Evolutionary conservation across 2,113 vertebrate species (phyloP), one percentile per base, ranked within the genome.

Genomic region (Protobothrops flavoviridis): DNA sequence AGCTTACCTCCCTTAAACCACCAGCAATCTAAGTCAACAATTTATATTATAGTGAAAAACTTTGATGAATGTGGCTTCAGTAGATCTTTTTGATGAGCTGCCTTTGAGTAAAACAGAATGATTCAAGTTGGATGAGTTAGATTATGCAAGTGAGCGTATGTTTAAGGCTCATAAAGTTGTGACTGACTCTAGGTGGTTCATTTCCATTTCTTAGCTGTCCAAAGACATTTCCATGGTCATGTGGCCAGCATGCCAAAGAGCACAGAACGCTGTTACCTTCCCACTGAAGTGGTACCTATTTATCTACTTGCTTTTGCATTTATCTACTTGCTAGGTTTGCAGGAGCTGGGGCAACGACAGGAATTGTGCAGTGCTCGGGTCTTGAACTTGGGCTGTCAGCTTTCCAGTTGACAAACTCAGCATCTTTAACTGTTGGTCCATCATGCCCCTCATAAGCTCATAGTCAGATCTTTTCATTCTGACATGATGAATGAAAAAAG

Each of bases 1-100:
- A 69, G 96, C 94, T 98, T 97, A 98, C 97, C 97, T 98, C 97
- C 95, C 96, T 97, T 97, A 97, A 97, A 97, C 88, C 93, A 94
- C 61, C 93, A 61, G 95, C 91, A 96, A 94, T 92, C 64, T 89
- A 96, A 94, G 96, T 96, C 97, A 97, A 95, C 95, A 96, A 96
- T 85, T 97, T 97, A 97, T 96, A 97, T 97, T 96, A 96, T 94
- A 96, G 93, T 95, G 91, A 95, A 94, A 93, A 93, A 74, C 89
- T 90, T 92, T 85, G 95, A 90, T 94, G 95, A 96, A 89, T 95
- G 95, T 11, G 69, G 95, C 93, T 96, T 96, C 94, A 92, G 92
- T 43, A 29, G 95, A 96, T 95, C 94, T 92, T 95, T 9, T 94
- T 95, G 94, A 96, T 95, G 94, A 94, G 94, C 95, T 95, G 96